Percentiles rank a stretch among this genome's conserved stretches.
These are phyloP conservation scores for Porites lobata DNA, from an alignment of 92 coral and sea anemone genomes.

Conservation along the genomic window DNA sequence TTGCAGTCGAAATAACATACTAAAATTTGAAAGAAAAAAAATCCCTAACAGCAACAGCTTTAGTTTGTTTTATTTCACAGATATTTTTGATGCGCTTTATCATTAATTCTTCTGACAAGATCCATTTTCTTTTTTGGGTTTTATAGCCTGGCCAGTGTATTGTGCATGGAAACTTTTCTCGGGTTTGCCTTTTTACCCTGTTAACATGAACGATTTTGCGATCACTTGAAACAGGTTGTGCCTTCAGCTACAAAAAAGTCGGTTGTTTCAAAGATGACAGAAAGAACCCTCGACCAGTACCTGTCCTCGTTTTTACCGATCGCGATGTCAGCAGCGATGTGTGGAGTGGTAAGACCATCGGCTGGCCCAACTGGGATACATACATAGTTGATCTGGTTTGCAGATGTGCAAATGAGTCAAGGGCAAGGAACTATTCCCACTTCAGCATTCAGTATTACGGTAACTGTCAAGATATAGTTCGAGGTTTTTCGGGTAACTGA, in stretches of 20 bases:
- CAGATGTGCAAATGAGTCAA: slow-evolving; percentile 59
- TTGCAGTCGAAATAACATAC: no score
- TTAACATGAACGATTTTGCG: background rate
- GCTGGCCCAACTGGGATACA: slow-evolving; percentile 34
- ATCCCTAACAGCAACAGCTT: no score
- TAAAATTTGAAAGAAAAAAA: no score
- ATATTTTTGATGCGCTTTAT: no score
- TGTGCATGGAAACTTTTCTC: no score
- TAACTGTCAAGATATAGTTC: slow-evolving; percentile 7
- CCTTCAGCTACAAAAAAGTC: slow-evolving; percentile 35
- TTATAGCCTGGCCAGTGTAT: no score
- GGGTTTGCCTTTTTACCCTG: no score
- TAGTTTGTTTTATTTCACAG: no score
- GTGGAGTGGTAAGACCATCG: slow-evolving; percentile 44
- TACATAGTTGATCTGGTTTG: slow-evolving; percentile 52
- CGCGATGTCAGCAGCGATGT: slow-evolving; percentile 29
- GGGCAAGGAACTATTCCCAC: slow-evolving; percentile 32
- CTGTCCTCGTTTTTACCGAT: slow-evolving; percentile 55
- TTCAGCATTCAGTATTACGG: slow-evolving; percentile 73
- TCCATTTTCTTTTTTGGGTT: no score
- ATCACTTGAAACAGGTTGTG: background rate
- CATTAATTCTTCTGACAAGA: no score
- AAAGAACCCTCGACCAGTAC: slow-evolving; percentile 38
- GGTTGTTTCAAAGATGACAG: slow-evolving; percentile 52
- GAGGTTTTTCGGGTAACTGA: no score